Evolutionary conservation across 1,140 invertebrate species (phyloP).

Genomic region (Camponotus vicinus): DNA sequence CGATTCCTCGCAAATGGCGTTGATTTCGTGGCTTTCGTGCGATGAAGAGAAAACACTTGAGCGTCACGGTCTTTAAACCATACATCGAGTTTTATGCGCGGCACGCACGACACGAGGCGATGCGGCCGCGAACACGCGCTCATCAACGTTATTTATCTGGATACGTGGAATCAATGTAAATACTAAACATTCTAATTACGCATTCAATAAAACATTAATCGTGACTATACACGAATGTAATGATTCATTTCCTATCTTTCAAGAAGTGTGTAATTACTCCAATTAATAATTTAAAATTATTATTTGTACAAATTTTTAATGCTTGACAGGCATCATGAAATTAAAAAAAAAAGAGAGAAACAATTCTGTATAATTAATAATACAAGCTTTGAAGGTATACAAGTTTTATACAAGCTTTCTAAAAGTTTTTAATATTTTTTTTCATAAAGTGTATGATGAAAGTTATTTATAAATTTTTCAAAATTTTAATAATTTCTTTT

Average conservation of each 20-base stretch:
- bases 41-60: conserved; percentile 21
- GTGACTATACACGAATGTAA: conserved; percentile 34
- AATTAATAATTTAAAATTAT: conserved; percentile 3
- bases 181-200: conserved; percentile 71
- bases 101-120: conserved; percentile 42
- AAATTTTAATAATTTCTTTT: not conserved
- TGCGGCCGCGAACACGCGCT: conserved; percentile 42
- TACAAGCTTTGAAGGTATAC: not conserved
- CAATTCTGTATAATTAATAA: not conserved
- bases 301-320: not conserved
- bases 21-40: conserved; percentile 34
- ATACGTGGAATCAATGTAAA: conserved; percentile 77
- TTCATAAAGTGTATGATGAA: not conserved
- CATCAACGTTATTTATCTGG: conserved; percentile 58
- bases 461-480: not conserved
- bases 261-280: not conserved
- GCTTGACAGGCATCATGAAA: not conserved
- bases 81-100: conserved; percentile 54
- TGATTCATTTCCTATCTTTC: conserved; percentile 1
- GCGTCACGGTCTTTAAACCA: conserved; percentile 24
- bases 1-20: not conserved
- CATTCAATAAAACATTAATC: conserved; percentile 77
- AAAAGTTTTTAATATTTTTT: no score
- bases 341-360: not conserved
- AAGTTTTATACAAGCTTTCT: not conserved